A percentile compares a stretch with the other conserved stretches of the same genome.
These are phyloP conservation scores for Zoanthus solanderi DNA, from an alignment of 92 coral and sea anemone species.

Conservation along the genomic window DNA sequence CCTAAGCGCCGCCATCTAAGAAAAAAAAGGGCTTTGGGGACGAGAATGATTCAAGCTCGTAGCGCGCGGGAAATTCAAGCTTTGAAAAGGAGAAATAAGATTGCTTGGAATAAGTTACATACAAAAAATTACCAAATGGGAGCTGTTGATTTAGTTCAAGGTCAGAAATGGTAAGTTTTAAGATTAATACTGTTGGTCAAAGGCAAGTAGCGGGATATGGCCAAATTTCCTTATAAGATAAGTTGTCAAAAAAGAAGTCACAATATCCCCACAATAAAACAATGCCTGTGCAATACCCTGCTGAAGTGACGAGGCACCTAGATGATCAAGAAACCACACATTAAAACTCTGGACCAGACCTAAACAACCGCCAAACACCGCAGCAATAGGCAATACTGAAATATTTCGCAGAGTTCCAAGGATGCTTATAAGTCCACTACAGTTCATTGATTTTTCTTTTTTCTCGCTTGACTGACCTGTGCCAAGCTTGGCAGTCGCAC, in stretches of 20 bases:
- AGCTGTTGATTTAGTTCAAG: too few relatives aligned
- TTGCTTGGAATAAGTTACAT: too few relatives aligned
- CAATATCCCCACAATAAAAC: conserved; percentile 40
- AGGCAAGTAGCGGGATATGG: conserved; percentile 31
- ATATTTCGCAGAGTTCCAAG: conserved; percentile 37
- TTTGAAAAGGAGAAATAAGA: too few relatives aligned
- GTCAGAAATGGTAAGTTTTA: too few relatives aligned
- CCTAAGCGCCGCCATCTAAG: too few relatives aligned
- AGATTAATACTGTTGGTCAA: too few relatives aligned
- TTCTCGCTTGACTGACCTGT: conserved; percentile 15
- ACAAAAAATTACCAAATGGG: too few relatives aligned
- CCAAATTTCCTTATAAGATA: conserved; percentile 49
- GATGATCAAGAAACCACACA: conserved; percentile 62
- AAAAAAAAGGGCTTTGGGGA: too few relatives aligned
- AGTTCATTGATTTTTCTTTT: neutral
- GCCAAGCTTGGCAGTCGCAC: conserved; percentile 30
- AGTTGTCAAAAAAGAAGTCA: conserved; percentile 33
- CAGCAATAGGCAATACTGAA: conserved; percentile 42
- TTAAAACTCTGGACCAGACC: conserved; percentile 53
- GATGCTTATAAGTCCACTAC: conserved; percentile 5
- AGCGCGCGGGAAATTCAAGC: too few relatives aligned
- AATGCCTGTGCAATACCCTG: conserved; percentile 52
- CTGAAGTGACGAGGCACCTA: conserved; percentile 59
- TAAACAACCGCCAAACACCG: conserved; percentile 46
- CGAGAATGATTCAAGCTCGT: too few relatives aligned